A percentile compares a stretch with the other conserved stretches of the same genome.
These are phyloP conservation scores for Todus mexicanus DNA, from an alignment of 2,797 vertebrate species.

Conservation along the genomic window DNA sequence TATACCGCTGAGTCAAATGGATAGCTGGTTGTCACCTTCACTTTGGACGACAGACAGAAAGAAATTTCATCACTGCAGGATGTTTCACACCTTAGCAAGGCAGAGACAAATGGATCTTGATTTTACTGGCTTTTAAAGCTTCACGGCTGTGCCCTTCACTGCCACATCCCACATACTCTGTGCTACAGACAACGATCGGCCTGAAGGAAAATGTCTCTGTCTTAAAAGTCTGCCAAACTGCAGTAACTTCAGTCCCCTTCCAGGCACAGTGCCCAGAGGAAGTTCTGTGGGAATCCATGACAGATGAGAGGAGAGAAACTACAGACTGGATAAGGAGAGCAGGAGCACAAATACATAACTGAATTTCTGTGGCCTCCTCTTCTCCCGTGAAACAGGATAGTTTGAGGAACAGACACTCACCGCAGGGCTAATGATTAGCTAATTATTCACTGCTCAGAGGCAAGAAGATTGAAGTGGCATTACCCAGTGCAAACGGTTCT, in stretches of 20 bases:
- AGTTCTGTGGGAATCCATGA: neutral
- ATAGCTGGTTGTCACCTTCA: neutral
- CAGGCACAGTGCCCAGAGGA: neutral
- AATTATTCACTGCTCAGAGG: neutral
- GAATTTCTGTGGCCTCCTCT: neutral
- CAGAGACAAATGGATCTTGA: neutral
- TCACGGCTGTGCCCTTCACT: neutral
- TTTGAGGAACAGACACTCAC: neutral
- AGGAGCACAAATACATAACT: neutral
- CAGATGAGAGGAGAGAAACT: neutral
- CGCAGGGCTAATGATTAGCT: fast-evolving
- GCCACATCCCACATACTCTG: neutral
- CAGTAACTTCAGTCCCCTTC: neutral
- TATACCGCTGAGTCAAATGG: neutral
- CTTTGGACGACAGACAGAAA: neutral
- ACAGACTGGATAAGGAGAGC: neutral
- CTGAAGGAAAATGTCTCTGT: neutral
- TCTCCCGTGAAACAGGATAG: neutral
- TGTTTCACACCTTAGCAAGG: neutral
- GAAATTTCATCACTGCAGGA: neutral
- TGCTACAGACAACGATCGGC: neutral
- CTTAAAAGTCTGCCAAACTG: neutral
- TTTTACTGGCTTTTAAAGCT: neutral
- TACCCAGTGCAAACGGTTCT: neutral
- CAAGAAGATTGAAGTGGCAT: neutral